These are phyloP conservation scores for Heliconius ismenius DNA, from an alignment of 2,888 invertebrate genomes.

Conservation along the genomic window DNA sequence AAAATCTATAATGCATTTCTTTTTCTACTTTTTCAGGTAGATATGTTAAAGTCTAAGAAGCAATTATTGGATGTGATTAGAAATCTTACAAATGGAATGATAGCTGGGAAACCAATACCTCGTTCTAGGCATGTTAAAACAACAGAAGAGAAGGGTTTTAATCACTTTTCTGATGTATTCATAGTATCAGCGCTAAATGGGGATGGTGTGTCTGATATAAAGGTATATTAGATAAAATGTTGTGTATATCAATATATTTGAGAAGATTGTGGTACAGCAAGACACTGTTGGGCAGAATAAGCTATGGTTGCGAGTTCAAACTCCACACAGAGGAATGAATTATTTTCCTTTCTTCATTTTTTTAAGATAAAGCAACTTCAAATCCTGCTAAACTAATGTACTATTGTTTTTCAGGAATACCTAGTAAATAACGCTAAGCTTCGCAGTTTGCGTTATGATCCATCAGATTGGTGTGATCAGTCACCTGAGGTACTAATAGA, in stretches of 20 bases:
- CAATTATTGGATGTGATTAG: conserved; percentile 88
- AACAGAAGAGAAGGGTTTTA: conserved; percentile 59
- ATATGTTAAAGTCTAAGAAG: conserved; percentile 85
- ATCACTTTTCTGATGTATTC: conserved; percentile 92
- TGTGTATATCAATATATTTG: not conserved
- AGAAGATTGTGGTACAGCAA: too few species aligned
- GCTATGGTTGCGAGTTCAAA: too few species aligned
- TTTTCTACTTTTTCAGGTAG: conserved; percentile 79
- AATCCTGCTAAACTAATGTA: not conserved
- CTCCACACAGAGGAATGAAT: too few species aligned
- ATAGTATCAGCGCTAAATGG: conserved; percentile 93
- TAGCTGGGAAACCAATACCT: conserved; percentile 70
- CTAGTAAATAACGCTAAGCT: conserved; percentile 85
- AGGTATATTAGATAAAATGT: conserved; percentile 72
- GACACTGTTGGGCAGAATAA: too few species aligned
- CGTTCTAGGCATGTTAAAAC: conserved; percentile 52
- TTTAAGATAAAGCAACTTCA: too few species aligned
- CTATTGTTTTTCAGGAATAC: conserved; percentile 82
- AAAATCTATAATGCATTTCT: not conserved
- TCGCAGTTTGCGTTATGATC: conserved; percentile 85
- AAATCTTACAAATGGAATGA: conserved; percentile 84
- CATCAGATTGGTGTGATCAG: conserved; percentile 88
- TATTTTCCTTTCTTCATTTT: too few species aligned
- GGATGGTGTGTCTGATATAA: conserved; percentile 87
- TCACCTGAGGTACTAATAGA: conserved; percentile 85